Base-by-base conservation (phyloP, 2,888 invertebrate genomes). In the Maniola hyperantus region DNA sequence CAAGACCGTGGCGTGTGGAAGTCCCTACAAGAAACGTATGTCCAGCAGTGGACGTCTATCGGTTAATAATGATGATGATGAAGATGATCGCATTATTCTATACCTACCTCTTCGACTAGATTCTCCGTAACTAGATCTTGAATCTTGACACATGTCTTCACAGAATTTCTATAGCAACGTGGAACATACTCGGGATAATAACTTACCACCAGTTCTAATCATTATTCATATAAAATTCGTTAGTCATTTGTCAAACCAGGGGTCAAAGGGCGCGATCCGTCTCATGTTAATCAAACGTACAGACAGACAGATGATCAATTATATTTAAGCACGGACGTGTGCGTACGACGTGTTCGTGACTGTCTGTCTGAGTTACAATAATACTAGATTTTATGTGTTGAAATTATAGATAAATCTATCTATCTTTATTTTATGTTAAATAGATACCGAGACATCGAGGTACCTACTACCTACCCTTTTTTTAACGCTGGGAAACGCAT, bases 261-360 rank as follows among this genome's bases (percentile, higher is more conserved):
- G 84, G 87, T 87, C 87, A 84, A 78, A 84, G 85, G 85, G 84
- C 81, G 82, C 76, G 79, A 86, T 84, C 79, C 82, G 83, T 82
- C 83, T 83, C 81, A 78, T 80, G 80, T 79, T 86, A 85, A 88
- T 87, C 87, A 86, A 85, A 81, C 62, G 77, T 71, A 81, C 74
- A 76, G 83, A 80, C 76, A 77, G 83, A 81, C 77, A 75, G 81
- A 82, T 83, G 85, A 88, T 88, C 82, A 82, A 87, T 88, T 79
- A 83, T 80, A 72, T 71, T 71, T 63, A 60, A 59, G 26, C 42
- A 67, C 34, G 42, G 55, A 61, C 48, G 53, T 36, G 46, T 55
- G 53, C 64, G 50, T 61, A 57, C 20, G 53, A 67, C 59, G 26
- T 51, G 53, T n/a, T 61, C 64, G 69, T 64, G 64, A 66, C 66